Percentiles rank a stretch among this genome's conserved stretches.
These are phyloP conservation scores for Drosophila glabriapex DNA, from an alignment of 2,888 invertebrate species.

Conservation along the genomic window DNA sequence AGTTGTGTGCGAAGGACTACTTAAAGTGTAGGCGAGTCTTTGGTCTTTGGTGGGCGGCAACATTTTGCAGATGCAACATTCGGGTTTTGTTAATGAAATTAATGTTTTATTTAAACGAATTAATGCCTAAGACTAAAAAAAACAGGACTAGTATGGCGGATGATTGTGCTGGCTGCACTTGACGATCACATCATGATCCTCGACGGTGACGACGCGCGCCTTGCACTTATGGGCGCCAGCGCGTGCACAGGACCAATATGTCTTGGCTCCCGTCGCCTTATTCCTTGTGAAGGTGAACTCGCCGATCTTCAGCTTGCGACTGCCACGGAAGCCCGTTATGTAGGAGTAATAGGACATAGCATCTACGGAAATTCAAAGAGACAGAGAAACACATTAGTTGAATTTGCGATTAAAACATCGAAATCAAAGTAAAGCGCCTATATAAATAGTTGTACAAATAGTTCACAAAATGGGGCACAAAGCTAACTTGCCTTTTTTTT, in stretches of 20 bases:
- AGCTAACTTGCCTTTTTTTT: slow-evolving; percentile 64
- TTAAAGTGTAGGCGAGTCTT: slow-evolving; percentile 16
- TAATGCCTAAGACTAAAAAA: slow-evolving; percentile 31
- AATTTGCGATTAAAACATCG: not conserved
- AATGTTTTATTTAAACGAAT: slow-evolving; percentile 38
- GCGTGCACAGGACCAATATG: slow-evolving; percentile 86
- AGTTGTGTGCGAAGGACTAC: not conserved
- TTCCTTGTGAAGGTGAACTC: slow-evolving; percentile 85
- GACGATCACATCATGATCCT: slow-evolving; percentile 84
- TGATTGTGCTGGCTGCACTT: slow-evolving; percentile 85
- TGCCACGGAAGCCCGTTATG: slow-evolving; percentile 85
- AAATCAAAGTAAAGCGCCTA: slow-evolving; percentile 1
- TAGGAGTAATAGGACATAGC: slow-evolving; percentile 81
- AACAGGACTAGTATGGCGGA: slow-evolving; percentile 83
- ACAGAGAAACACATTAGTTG: slow-evolving; percentile 54
- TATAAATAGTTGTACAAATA: slow-evolving; percentile 9
- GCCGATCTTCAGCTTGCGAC: slow-evolving; percentile 85
- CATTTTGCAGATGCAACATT: slow-evolving; percentile 19
- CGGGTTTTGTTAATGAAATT: slow-evolving; percentile 40
- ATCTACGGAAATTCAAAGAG: slow-evolving; percentile 56
- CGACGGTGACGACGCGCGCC: slow-evolving; percentile 85
- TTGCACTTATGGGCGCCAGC: slow-evolving; percentile 85
- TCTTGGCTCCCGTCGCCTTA: slow-evolving; percentile 83
- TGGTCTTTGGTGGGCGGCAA: slow-evolving; percentile 10
- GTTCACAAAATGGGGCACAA: slow-evolving; percentile 36